phyloP scores from a whole-genome alignment of 2,797 vertebrate species.

The Melanotaenia nigrans region DNA sequence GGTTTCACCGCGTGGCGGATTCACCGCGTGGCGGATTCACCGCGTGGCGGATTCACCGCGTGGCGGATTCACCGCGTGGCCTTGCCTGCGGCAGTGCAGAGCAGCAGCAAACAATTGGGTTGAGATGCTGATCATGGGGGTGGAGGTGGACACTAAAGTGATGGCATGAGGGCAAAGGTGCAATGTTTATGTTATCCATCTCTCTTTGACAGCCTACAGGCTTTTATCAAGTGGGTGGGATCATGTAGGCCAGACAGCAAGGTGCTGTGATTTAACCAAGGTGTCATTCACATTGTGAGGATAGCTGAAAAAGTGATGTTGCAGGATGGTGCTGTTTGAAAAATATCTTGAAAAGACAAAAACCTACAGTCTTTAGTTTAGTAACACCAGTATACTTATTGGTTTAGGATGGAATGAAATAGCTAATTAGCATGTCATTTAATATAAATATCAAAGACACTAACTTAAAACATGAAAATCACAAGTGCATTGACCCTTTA shows the following conservation, averaged over 20 bases:
- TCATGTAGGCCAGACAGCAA: constrained; percentile 36
- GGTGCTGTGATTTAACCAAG: constrained; percentile 26
- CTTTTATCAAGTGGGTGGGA: constrained; percentile 56
- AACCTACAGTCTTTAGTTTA: neutral
- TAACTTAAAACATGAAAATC: neutral
- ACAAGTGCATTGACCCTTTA: neutral
- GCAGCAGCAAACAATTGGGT: constrained; percentile 80
- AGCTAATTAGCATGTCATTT: neutral
- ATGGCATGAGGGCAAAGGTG: constrained; percentile 53
- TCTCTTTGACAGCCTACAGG: constrained; percentile 88
- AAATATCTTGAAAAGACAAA: neutral
- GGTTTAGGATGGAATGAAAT: neutral
- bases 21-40: constrained; percentile 79
- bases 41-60: constrained; percentile 81
- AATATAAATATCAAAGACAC: too few relatives aligned
- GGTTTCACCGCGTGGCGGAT: constrained; percentile 86
- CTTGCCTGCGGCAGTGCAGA: constrained; percentile 81
- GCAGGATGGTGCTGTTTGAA: neutral
- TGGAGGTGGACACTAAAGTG: constrained; percentile 79
- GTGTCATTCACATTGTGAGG: constrained; percentile 4
- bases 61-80: constrained; percentile 86
- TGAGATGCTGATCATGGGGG: constrained; percentile 86
- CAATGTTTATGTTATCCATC: constrained; percentile 78
- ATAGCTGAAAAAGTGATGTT: constrained; percentile 4
- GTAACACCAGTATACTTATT: neutral